Percentiles rank a stretch among this genome's conserved stretches.
Evolutionary conservation across 1,140 invertebrate genomes (phyloP).

Genomic region (Octopus sinensis): DNA sequence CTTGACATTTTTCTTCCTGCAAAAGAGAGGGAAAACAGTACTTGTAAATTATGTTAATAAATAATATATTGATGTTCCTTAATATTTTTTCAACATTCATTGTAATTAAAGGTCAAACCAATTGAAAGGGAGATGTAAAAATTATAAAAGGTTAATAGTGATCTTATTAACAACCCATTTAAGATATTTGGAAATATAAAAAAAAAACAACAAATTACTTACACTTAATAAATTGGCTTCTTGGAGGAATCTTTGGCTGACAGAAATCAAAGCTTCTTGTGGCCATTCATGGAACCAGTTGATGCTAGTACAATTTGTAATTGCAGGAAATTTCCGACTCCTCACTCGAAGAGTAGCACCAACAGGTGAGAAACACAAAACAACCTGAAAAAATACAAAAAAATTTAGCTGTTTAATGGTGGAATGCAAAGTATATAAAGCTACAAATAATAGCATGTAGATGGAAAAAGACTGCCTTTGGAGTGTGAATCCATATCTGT

Average conservation of each 20-base stretch:
- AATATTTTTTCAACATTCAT: too few relatives aligned
- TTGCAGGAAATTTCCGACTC: constrained; percentile 88
- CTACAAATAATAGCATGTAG: too few relatives aligned
- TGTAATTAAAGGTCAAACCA: too few relatives aligned
- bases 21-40: background rate
- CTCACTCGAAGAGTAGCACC: constrained; percentile 82
- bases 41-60: too few relatives aligned
- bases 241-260: constrained; percentile 79
- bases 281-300: constrained; percentile 97
- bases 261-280: constrained; percentile 84
- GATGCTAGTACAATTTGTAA: constrained; percentile 87
- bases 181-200: too few relatives aligned
- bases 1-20: constrained; percentile 23
- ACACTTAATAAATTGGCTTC: constrained; percentile 74
- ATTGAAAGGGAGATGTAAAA: too few relatives aligned
- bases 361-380: constrained; percentile 87
- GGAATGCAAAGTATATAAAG: too few relatives aligned
- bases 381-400: constrained; percentile 53
- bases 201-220: background rate
- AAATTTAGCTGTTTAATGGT: background rate
- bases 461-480: too few relatives aligned
- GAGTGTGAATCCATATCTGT: too few relatives aligned
- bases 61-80: too few relatives aligned
- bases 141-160: too few relatives aligned
- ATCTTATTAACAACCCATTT: too few relatives aligned